Evolutionary conservation across 2,888 invertebrate genomes (phyloP), one percentile per base, ranked within the genome.

Genomic region (Drosophila villosipedis): DNA sequence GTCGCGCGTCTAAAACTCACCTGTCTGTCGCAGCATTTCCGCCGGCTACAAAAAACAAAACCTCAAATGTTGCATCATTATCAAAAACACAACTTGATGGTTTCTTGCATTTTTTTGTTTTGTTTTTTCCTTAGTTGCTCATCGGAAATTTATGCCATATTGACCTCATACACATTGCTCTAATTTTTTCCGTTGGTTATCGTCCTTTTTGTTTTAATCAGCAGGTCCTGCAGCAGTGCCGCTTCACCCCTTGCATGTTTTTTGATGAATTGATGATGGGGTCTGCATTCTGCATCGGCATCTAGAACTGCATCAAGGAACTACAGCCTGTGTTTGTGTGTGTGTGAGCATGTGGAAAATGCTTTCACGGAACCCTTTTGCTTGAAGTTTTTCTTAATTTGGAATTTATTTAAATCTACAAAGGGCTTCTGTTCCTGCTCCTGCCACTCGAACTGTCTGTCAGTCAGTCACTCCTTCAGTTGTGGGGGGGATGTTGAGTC

Each of bases 231-330:
- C 57, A 55, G 73, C 72, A 39, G 39, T 31, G 6, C 37, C 63
- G 50, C 55, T 43, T 59, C 35, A 28, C 53, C 69, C 69, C 58
- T 70, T 66, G 58, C 70, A 78, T 85, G 64, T 90, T 91, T 47
- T 90, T 91, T 91, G 91, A 91, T 91, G 91, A 91, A 92, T 92
- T 91, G 91, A 90, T 91, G 92, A 91, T 90, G 91, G 91, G 92
- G 85, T 86, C 87, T 90, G 78, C 55, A 57, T 60, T 83, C 68
- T 50, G 50, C 35, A 16, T 31, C 31, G 19, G 43, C 55, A 55
- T 43, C 31, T 25, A 22, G 37, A 39, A 57, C 37, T 54, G 82
- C 43, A 31, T 49, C 10, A 16, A 49, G 19, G 14, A 14, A n/a
- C 41, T 58, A 16, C 41, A 57, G 55, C 28, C 25, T 35, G 35